These are phyloP conservation scores for Eutolmus rufibarbis DNA, from an alignment of 2,888 invertebrate species.

Conservation along the genomic window DNA sequence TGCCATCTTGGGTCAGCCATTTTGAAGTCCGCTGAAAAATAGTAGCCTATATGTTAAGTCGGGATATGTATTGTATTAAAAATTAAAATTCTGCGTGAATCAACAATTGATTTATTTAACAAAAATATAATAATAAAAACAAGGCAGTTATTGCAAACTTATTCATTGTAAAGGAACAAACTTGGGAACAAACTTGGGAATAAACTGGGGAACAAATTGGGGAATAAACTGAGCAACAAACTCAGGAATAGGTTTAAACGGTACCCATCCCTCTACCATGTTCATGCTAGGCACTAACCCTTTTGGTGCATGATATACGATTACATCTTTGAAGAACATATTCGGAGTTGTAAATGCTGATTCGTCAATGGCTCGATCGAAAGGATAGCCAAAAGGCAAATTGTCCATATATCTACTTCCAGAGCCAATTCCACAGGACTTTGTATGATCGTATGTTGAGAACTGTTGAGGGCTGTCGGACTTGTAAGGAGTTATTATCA, in stretches of 20 bases:
- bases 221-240: no score
- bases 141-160: background rate
- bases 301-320: conserved; percentile 63
- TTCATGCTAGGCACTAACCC: conserved; percentile 47
- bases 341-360: conserved; percentile 67
- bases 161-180: background rate
- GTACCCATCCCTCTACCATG: conserved; percentile 52
- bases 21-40: no score
- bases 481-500: conserved; percentile 66
- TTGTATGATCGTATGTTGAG: conserved; percentile 62
- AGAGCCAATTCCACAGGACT: conserved; percentile 65
- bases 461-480: conserved; percentile 54
- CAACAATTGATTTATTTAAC: background rate
- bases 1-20: no score
- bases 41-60: no score
- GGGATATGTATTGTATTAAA: no score
- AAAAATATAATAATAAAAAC: background rate
- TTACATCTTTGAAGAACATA: conserved; percentile 69
- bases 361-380: conserved; percentile 71
- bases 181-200: background rate
- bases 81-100: background rate
- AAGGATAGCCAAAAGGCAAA: conserved; percentile 73
- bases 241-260: background rate
- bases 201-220: background rate
- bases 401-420: conserved; percentile 66